Percentiles rank a stretch among this genome's conserved stretches.
Conservation (phyloP, 1,140 invertebrate species). For the Lordiphosa collinella region DNA sequence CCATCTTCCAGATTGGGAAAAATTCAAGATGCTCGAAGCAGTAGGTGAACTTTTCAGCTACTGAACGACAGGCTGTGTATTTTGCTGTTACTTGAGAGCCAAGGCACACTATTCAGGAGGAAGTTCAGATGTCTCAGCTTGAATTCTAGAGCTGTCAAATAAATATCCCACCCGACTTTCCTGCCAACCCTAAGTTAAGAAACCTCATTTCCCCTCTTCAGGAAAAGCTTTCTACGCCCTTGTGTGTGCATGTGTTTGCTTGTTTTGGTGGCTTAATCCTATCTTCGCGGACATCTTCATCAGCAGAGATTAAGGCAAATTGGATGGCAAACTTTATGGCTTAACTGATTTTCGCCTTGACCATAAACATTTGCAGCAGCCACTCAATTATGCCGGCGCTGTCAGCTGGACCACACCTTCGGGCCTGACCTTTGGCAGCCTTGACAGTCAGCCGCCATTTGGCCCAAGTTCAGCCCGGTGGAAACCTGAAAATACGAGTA, state of each 20-base stretch:
- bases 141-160: too few relatives aligned
- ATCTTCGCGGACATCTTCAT: constrained; percentile 67
- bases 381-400: constrained; percentile 34
- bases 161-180: too few relatives aligned
- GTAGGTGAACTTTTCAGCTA: too few relatives aligned
- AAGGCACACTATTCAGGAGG: too few relatives aligned
- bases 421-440: constrained; percentile 59
- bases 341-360: constrained; percentile 36
- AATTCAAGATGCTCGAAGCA: too few relatives aligned
- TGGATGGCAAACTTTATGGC: constrained; percentile 23
- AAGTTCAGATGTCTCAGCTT: too few relatives aligned
- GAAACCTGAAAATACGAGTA: constrained; percentile 33
- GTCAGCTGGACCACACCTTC: constrained; percentile 52
- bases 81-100: too few relatives aligned
- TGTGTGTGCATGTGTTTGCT: constrained; percentile 14
- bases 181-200: too few relatives aligned
- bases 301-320: constrained; percentile 59
- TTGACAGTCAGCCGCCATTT: constrained; percentile 58
- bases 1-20: too few relatives aligned
- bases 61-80: too few relatives aligned
- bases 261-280: constrained; percentile 38
- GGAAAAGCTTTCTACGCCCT: background rate
- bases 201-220: too few relatives aligned
- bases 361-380: constrained; percentile 33
- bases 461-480: constrained; percentile 54